phyloP scores from a whole-genome alignment of 2,888 invertebrate genomes.

The Eupithecia exiguata region DNA sequence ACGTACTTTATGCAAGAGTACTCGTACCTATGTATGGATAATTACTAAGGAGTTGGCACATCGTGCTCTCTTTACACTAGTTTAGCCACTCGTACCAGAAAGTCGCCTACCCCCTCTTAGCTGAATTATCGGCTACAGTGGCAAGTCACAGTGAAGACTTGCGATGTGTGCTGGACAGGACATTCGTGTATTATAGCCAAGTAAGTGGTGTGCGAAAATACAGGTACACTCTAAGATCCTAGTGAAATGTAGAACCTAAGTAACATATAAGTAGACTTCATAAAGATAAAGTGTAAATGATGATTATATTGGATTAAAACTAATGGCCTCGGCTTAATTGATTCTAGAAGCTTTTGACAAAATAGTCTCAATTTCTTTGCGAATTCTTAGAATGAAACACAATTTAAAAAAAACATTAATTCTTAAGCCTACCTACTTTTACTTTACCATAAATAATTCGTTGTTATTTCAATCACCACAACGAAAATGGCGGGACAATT shows the following conservation, averaged over 20 bases:
- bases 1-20: conserved; percentile 4
- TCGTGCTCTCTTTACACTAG: conserved; percentile 48
- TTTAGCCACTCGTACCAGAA: background rate
- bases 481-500: background rate
- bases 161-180: background rate
- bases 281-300: background rate
- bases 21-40: conserved; percentile 40
- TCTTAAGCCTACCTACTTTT: too few species aligned
- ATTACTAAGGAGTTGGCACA: conserved; percentile 53
- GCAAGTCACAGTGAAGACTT: background rate
- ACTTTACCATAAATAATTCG: background rate
- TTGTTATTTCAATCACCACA: background rate
- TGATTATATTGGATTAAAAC: background rate
- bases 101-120: background rate
- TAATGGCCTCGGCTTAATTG: background rate
- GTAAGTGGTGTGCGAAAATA: background rate
- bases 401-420: too few species aligned
- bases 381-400: too few species aligned
- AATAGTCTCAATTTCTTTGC: too few species aligned
- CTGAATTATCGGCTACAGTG: background rate
- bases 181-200: background rate
- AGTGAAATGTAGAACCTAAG: background rate
- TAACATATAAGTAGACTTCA: background rate
- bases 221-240: background rate
- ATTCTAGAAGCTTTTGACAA: background rate